Evolutionary conservation across 2,113 vertebrate genomes (phyloP).

Genomic region (Octodon degus): DNA sequence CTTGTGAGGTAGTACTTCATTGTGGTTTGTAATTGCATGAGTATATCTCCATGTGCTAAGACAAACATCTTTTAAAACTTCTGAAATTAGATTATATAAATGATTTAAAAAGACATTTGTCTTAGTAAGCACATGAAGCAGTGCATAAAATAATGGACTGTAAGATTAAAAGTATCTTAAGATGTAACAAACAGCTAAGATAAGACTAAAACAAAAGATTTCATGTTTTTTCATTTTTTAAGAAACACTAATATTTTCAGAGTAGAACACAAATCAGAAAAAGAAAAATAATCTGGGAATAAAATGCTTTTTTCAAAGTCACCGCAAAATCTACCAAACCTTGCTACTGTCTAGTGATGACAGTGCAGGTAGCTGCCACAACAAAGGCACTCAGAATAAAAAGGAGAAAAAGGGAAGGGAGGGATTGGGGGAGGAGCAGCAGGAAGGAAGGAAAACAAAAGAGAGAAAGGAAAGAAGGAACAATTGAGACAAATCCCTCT

Average conservation of each 20-base stretch:
- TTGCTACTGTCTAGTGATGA: neutral
- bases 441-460: neutral
- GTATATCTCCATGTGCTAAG: neutral
- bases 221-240: conserved; percentile 5
- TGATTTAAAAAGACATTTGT: neutral
- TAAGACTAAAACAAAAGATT: neutral
- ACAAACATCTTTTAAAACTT: neutral
- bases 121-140: neutral
- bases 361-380: neutral
- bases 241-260: conserved; percentile 27
- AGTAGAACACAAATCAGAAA: neutral
- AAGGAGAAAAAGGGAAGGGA: neutral
- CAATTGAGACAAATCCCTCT: neutral
- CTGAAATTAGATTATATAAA: neutral
- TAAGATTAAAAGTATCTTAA: conserved; percentile 34
- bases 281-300: neutral
- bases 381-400: neutral
- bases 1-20: neutral
- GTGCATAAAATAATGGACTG: conserved; percentile 13
- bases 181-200: conserved; percentile 27
- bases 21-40: conserved; percentile 17
- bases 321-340: neutral
- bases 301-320: neutral
- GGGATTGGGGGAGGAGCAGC: neutral
- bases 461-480: neutral